These are phyloP conservation scores for Volucella inanis DNA, from an alignment of 2,888 invertebrate genomes.

Conservation along the genomic window DNA sequence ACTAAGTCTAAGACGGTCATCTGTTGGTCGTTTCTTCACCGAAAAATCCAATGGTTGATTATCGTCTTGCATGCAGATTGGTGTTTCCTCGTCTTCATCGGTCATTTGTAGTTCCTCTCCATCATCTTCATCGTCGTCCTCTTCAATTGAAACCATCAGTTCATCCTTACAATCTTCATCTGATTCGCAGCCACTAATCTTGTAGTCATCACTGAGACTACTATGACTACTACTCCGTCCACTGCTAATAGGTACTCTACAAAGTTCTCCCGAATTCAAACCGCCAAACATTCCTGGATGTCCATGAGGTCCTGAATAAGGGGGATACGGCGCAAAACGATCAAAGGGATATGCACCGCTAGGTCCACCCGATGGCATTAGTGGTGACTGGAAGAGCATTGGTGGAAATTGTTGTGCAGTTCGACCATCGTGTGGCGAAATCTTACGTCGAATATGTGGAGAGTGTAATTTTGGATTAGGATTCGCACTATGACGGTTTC, in stretches of 20 bases:
- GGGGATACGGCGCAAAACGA: conserved; percentile 58
- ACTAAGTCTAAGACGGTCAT: conserved; percentile 51
- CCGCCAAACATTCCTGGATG: conserved; percentile 55
- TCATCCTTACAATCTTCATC: conserved; percentile 73
- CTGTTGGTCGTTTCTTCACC: conserved; percentile 78
- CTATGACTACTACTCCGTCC: conserved; percentile 78
- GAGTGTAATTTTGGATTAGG: conserved; percentile 98
- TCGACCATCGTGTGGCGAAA: conserved; percentile 96
- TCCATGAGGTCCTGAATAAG: conserved; percentile 40
- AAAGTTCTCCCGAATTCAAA: conserved; percentile 39
- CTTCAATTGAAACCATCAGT: conserved; percentile 65
- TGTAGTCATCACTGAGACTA: conserved; percentile 78
- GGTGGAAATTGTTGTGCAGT: conserved; percentile 90
- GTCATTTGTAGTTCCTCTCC: conserved; percentile 74
- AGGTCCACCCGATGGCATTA: conserved; percentile 84
- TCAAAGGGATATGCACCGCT: conserved; percentile 86
- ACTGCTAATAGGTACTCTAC: conserved; percentile 40
- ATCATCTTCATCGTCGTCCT: conserved; percentile 76
- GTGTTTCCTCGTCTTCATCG: conserved; percentile 73
- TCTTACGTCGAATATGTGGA: conserved; percentile 95
- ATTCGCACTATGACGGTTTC: conserved; percentile 98
- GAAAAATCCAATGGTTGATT: conserved; percentile 82
- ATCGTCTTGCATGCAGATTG: conserved; percentile 67
- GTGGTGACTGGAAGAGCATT: conserved; percentile 85
- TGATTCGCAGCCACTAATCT: conserved; percentile 77